These are phyloP conservation scores for Sympetrum striolatum DNA, from an alignment of 2,888 invertebrate species.

Conservation along the genomic window DNA sequence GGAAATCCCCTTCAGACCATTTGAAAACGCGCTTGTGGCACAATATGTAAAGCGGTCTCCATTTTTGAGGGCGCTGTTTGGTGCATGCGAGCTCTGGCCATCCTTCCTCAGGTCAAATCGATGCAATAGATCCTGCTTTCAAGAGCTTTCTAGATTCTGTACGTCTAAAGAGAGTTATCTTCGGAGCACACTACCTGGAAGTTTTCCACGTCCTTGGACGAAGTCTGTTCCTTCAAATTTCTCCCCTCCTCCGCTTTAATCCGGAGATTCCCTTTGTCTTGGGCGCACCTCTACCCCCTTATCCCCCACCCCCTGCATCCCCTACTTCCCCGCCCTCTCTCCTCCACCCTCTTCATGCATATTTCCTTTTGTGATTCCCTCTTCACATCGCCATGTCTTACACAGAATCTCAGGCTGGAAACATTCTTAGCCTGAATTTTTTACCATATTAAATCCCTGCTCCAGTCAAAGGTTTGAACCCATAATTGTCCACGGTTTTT, in stretches of 20 bases:
- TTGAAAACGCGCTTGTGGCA: too few relatives aligned
- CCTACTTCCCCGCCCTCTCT: background rate
- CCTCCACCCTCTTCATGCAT: background rate
- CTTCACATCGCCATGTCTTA: background rate
- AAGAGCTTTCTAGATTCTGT: constrained; percentile 6
- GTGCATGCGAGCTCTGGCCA: background rate
- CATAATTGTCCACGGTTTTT: too few relatives aligned
- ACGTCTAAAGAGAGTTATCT: constrained; percentile 6
- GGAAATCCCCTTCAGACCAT: too few relatives aligned
- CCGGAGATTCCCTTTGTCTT: constrained; percentile 13
- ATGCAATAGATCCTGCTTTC: constrained; percentile 25
- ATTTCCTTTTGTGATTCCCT: background rate
- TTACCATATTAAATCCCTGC: too few relatives aligned
- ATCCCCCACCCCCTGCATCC: too few relatives aligned
- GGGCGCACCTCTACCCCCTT: background rate
- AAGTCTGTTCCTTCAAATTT: background rate
- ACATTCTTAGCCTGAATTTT: too few relatives aligned
- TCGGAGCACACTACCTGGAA: constrained; percentile 4
- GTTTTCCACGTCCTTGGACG: constrained; percentile 28
- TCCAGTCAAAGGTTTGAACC: too few relatives aligned
- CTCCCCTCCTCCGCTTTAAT: background rate
- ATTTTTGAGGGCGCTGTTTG: background rate
- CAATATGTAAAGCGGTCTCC: background rate
- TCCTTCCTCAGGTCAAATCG: constrained; percentile 21
- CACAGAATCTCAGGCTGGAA: background rate